Conservation (phyloP, 2,797 vertebrate species). For the Bradypodion pumilum region DNA sequence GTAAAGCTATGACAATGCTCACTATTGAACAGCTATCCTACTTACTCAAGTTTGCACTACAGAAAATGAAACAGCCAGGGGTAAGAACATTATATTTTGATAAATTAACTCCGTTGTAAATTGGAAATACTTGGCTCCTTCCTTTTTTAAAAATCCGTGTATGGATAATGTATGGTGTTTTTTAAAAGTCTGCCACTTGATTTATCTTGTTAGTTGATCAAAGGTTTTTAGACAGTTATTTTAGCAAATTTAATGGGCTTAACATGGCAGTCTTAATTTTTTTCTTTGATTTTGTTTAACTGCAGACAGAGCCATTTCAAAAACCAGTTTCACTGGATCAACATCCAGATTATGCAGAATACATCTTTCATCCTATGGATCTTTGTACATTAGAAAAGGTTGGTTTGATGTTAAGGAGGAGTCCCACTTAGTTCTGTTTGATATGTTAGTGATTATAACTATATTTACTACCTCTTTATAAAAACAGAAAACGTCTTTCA, state of each 20-base stretch:
- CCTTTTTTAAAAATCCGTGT: background rate
- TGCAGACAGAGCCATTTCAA: constrained; percentile 96
- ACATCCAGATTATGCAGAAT: constrained; percentile 97
- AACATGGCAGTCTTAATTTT: background rate
- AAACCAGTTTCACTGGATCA: constrained; percentile 97
- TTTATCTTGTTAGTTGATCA: background rate
- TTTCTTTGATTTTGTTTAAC: background rate
- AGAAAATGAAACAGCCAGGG: constrained; percentile 99
- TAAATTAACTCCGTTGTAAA: background rate
- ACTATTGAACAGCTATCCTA: constrained; percentile 96
- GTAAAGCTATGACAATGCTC: constrained; percentile 98
- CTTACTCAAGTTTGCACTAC: constrained; percentile 98
- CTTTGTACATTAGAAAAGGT: constrained; percentile 98
- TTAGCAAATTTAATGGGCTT: background rate
- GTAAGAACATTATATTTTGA: constrained; percentile 77
- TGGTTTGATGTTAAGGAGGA: constrained; percentile 56
- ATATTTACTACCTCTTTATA: background rate
- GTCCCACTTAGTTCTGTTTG: constrained; percentile 13
- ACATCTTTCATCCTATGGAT: constrained; percentile 99
- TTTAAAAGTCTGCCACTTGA: background rate
- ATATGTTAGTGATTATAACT: background rate
- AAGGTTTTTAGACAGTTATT: background rate
- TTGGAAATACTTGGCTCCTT: background rate
- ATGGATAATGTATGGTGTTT: background rate
- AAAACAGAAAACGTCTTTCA: background rate